Percentiles rank a stretch among this genome's conserved stretches.
phyloP scores from a whole-genome alignment of 2,113 vertebrate genomes.

The Pelobates fuscus region DNA sequence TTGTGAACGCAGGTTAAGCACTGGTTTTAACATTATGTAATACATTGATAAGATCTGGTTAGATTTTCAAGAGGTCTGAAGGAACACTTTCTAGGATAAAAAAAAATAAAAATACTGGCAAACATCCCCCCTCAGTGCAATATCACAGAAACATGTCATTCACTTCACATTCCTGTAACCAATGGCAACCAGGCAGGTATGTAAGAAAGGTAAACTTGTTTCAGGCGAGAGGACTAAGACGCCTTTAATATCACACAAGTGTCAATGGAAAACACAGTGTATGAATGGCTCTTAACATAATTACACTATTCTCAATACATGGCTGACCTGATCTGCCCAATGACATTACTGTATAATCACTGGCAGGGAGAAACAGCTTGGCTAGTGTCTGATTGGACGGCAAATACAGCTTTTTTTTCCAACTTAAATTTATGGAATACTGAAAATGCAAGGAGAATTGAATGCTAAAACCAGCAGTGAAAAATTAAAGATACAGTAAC shows the following conservation, averaged over 20 bases:
- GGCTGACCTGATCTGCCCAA: constrained; percentile 24
- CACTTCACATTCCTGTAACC: constrained; percentile 52
- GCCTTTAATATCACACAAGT: constrained; percentile 39
- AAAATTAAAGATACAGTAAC: too few species aligned
- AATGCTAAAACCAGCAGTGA: too few species aligned
- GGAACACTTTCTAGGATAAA: constrained; percentile 24
- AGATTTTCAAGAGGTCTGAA: background rate
- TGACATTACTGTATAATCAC: constrained; percentile 42
- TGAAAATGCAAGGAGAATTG: background rate
- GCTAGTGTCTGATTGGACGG: background rate
- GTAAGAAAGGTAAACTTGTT: constrained; percentile 50
- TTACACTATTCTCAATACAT: constrained; percentile 30
- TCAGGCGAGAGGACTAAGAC: constrained; percentile 18
- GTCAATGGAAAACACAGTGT: background rate
- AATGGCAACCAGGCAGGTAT: constrained; percentile 46
- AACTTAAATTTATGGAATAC: background rate
- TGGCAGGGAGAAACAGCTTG: background rate
- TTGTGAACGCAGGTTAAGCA: too few species aligned
- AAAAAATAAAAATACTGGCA: constrained; percentile 44
- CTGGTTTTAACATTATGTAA: too few species aligned
- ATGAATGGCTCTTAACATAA: constrained; percentile 23
- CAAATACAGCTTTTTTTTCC: background rate
- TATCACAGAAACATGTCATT: constrained; percentile 47
- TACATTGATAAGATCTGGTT: too few species aligned
- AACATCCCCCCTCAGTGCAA: constrained; percentile 43